Evolutionary conservation across 2,113 vertebrate species (phyloP).

Genomic region (Pteruthius melanotis): DNA sequence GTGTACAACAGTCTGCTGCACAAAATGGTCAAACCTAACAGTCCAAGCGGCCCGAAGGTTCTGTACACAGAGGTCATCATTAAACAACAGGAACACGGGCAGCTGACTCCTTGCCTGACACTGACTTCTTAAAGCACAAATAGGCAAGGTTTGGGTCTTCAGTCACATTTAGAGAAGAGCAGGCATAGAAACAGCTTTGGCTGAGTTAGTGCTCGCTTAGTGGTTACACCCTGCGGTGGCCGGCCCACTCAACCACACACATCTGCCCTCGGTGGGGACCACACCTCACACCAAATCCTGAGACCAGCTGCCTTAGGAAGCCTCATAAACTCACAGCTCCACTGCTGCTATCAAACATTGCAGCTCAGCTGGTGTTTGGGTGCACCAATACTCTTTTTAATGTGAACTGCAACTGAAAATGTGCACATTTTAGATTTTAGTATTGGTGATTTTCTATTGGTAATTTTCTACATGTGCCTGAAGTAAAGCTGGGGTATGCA

Average conservation of each 20-base stretch:
- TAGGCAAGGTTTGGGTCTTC: neutral
- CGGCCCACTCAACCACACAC: neutral
- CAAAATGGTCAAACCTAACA: neutral
- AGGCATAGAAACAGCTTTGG: neutral
- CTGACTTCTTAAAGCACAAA: neutral
- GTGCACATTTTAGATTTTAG: neutral
- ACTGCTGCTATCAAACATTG: neutral
- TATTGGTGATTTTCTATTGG: neutral
- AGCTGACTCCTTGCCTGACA: neutral
- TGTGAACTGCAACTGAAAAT: neutral
- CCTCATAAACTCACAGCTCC: neutral
- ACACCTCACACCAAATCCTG: neutral
- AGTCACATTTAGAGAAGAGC: neutral
- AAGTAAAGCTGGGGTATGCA: neutral
- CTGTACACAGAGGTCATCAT: neutral
- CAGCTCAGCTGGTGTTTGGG: neutral
- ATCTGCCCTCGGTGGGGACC: accelerated
- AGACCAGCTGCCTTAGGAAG: neutral
- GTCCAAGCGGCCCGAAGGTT: neutral
- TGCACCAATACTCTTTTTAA: neutral
- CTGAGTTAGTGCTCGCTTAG: neutral
- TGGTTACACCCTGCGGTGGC: neutral
- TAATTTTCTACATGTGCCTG: neutral
- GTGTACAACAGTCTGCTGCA: neutral
- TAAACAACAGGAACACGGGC: neutral